Evolutionary conservation across 2,797 vertebrate species (phyloP).

Genomic region (Pelobates cultripes): DNA sequence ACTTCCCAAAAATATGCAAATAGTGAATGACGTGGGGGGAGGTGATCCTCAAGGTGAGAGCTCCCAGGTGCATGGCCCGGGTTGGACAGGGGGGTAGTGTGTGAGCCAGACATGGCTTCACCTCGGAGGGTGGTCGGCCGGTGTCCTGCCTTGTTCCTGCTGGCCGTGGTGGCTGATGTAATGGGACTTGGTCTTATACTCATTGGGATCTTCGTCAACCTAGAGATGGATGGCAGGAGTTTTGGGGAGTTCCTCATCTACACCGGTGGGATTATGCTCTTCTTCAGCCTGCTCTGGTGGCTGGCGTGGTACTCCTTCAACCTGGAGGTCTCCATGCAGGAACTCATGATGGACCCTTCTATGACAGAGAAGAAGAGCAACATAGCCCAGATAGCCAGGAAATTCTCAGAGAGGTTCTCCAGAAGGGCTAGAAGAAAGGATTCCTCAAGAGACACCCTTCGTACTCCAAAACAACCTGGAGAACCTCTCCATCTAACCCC

Average conservation of each 20-base stretch:
- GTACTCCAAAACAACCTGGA: conserved; percentile 55
- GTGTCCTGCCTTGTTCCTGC: conserved; percentile 67
- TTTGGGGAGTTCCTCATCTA: conserved; percentile 83
- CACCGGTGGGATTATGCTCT: conserved; percentile 76
- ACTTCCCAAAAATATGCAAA: conserved; percentile 43
- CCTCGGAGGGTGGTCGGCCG: conserved; percentile 61
- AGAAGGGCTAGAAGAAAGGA: conserved; percentile 38
- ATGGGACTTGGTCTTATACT: conserved; percentile 69
- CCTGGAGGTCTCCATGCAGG: conserved; percentile 61
- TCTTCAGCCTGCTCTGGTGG: conserved; percentile 80
- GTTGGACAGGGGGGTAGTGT: background rate
- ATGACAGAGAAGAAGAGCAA: conserved; percentile 56
- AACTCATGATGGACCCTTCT: conserved; percentile 46
- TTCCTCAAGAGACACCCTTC: background rate
- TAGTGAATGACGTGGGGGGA: background rate
- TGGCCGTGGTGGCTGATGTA: conserved; percentile 71
- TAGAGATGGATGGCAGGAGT: conserved; percentile 67
- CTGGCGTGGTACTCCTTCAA: conserved; percentile 79
- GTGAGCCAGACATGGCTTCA: background rate
- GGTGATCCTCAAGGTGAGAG: conserved; percentile 38
- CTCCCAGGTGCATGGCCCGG: conserved; percentile 58
- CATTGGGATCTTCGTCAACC: conserved; percentile 75
- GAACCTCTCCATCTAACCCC: conserved; percentile 23
- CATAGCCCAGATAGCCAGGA: conserved; percentile 69
- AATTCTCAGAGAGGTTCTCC: conserved; percentile 70